phyloP scores from a whole-genome alignment of 2,888 invertebrate genomes.

The Apamea sordens region DNA sequence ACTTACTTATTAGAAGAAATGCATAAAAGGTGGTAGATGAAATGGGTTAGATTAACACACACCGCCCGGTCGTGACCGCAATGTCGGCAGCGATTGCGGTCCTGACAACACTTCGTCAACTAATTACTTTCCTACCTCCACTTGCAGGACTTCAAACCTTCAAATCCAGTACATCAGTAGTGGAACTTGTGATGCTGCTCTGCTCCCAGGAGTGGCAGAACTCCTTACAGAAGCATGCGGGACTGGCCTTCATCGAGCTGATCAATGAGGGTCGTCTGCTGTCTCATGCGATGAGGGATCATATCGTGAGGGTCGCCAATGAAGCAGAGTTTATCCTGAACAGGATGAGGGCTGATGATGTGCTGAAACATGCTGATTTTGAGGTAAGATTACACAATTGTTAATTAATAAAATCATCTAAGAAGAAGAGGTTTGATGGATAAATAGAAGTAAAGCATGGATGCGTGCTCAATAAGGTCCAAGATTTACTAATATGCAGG shows the following conservation, averaged over 20 bases:
- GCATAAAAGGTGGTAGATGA: slow-evolving; percentile 9
- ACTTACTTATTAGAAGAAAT: slow-evolving; percentile 23
- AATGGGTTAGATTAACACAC: not conserved
- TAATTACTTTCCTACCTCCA: slow-evolving; percentile 34
- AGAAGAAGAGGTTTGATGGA: not conserved
- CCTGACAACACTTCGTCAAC: not conserved
- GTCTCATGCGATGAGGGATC: slow-evolving; percentile 99
- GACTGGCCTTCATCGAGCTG: slow-evolving; percentile 99
- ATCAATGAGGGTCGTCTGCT: slow-evolving; percentile 99
- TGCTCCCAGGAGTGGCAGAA: slow-evolving; percentile 99
- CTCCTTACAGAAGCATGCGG: slow-evolving; percentile 99
- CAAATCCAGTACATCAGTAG: slow-evolving; percentile 99
- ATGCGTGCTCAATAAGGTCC: not conserved
- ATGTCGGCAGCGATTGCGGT: not conserved
- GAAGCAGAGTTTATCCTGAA: slow-evolving; percentile 99
- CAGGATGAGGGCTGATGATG: slow-evolving; percentile 99
- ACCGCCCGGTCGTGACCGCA: not conserved
- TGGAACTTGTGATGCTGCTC: slow-evolving; percentile 99
- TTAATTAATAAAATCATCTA: not conserved
- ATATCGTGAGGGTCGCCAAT: slow-evolving; percentile 99
- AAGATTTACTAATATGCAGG: not conserved
- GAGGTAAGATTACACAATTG: slow-evolving; percentile 89
- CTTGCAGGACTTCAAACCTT: slow-evolving; percentile 96
- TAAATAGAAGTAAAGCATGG: not conserved
- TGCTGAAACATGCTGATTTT: slow-evolving; percentile 99